Conservation (phyloP, 2,888 invertebrate genomes). For the Cyclophora punctaria region DNA sequence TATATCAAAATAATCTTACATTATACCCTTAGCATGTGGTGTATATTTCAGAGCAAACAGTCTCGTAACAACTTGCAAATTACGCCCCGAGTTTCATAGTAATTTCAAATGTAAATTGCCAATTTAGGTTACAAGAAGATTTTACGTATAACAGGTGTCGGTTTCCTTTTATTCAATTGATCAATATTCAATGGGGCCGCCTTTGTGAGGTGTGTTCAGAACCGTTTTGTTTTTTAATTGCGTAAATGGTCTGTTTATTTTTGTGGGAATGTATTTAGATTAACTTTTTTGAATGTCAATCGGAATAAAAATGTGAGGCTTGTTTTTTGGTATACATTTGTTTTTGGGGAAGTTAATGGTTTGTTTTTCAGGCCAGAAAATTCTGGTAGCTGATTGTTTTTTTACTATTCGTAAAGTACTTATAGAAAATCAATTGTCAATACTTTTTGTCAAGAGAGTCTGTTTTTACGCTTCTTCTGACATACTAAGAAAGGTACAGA, state of each 20-base stretch:
- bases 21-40: slow-evolving; percentile 8
- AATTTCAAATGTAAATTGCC: slow-evolving; percentile 56
- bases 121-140: slow-evolving; percentile 49
- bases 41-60: slow-evolving; percentile 11
- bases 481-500: no score
- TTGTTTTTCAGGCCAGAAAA: no score
- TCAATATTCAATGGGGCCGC: slow-evolving; percentile 39
- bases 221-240: neutral
- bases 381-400: no score
- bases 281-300: no score
- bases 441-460: no score
- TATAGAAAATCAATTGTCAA: no score
- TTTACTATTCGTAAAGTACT: no score
- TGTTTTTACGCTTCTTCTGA: no score
- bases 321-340: no score
- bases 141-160: slow-evolving; percentile 46
- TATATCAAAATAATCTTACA: neutral
- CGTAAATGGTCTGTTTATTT: neutral
- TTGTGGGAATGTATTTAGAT: no score
- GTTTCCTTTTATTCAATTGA: slow-evolving; percentile 45
- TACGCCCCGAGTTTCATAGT: slow-evolving; percentile 25
- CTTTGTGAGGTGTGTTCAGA: slow-evolving; percentile 1
- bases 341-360: no score
- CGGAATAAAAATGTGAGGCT: no score
- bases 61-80: slow-evolving; percentile 18